phyloP scores from a whole-genome alignment of 2,888 invertebrate genomes.

The Lissocephala sabroskyi region DNA sequence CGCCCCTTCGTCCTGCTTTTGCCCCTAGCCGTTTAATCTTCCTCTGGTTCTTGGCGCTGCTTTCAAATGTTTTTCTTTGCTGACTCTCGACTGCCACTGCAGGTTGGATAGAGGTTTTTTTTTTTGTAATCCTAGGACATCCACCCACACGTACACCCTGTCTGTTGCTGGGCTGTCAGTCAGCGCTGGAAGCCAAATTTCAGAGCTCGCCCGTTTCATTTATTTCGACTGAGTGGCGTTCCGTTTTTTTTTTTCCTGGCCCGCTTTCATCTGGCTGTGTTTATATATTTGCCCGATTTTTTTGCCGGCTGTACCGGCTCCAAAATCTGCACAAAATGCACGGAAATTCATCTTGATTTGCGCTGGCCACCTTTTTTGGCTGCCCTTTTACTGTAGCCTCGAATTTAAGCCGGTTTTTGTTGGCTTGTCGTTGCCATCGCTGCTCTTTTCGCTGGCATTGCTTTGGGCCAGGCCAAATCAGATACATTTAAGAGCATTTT shows the following conservation, averaged over 20 bases:
- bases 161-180: constrained; percentile 9
- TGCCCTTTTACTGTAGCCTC: background rate
- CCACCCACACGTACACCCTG: constrained; percentile 15
- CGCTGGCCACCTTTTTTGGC: constrained; percentile 27
- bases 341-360: constrained; percentile 62
- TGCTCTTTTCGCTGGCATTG: background rate
- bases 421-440: constrained; percentile 2
- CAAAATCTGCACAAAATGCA: constrained; percentile 55
- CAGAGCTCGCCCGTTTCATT: constrained; percentile 16
- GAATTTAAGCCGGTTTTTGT: constrained; percentile 23
- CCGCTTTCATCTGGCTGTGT: constrained; percentile 19
- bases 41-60: constrained; percentile 35
- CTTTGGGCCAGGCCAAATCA: constrained; percentile 33
- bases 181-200: constrained; percentile 1
- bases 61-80: constrained; percentile 40
- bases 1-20: constrained; percentile 6
- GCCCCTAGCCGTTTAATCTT: constrained; percentile 31
- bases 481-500: constrained; percentile 53
- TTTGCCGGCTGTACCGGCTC: constrained; percentile 16
- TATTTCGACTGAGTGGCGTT: constrained; percentile 14
- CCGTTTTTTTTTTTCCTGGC: constrained; percentile 8
- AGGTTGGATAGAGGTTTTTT: constrained; percentile 3
- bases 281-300: constrained; percentile 9
- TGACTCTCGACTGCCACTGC: constrained; percentile 4
- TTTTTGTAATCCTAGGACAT: constrained; percentile 21